Evolutionary conservation across 2,113 vertebrate genomes (phyloP).

Genomic region (Balaeniceps rex): DNA sequence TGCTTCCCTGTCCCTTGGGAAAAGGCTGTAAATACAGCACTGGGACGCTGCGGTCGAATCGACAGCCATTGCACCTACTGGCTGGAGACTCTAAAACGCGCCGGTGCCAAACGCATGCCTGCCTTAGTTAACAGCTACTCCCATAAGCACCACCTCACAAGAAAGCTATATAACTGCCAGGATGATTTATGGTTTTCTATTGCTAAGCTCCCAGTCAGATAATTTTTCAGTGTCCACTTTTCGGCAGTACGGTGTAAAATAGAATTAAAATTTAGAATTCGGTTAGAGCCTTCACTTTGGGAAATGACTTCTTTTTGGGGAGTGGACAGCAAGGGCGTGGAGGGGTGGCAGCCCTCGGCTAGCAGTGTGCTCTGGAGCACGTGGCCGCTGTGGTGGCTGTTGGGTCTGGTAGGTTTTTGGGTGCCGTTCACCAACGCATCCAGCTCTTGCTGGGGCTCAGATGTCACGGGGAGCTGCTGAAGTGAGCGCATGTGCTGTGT

Average conservation of each 20-base stretch:
- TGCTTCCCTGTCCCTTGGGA: neutral
- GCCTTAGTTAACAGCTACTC: conserved; percentile 23
- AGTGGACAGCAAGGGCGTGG: neutral
- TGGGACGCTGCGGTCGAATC: neutral
- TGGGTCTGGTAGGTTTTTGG: neutral
- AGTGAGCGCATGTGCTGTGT: too few species aligned
- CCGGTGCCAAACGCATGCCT: neutral
- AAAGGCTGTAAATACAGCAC: neutral
- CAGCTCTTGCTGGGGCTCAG: neutral
- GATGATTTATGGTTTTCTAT: conserved; percentile 74
- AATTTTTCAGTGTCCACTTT: conserved; percentile 68
- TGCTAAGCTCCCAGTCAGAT: conserved; percentile 50
- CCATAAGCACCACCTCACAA: conserved; percentile 40
- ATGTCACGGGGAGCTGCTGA: neutral
- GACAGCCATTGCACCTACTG: neutral
- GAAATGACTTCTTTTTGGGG: neutral
- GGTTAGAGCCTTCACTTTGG: neutral
- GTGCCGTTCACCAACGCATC: neutral
- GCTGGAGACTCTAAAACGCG: neutral
- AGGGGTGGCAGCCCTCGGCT: neutral
- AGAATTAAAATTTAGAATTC: conserved; percentile 47
- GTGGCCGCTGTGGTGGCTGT: neutral
- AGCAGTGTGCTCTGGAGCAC: fast-evolving
- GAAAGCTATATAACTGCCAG: conserved; percentile 69
- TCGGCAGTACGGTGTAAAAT: conserved; percentile 5